Evolutionary conservation across 2,888 invertebrate genomes (phyloP), one percentile per base, ranked within the genome.

Genomic region (Chloroclystis v-ata): DNA sequence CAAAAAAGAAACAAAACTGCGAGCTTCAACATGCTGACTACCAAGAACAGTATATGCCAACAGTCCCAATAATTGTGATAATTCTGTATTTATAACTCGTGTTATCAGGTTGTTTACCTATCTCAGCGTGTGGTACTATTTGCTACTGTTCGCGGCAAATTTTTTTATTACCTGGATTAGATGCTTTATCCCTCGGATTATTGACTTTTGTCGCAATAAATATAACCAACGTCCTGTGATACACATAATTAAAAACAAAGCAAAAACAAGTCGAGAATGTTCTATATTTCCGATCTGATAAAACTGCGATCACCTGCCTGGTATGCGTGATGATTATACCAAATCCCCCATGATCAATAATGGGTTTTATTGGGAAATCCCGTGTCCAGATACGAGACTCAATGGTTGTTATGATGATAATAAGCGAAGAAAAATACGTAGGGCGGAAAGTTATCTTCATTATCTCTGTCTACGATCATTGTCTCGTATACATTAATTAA

Each of bases 21-120:
- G 6, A 46, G 14, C 40, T 41, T 49, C 11, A 53, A 33, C 53
- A 43, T 35, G 35, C 16, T 35, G 24, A 35, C 20, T 10, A 35
- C 33, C 28, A 2, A 13, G 35, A 25, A 30, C 12, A 47, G 28
- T 43, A 29, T 33, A 33, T 39, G 24, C 16, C 14, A 6, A 45
- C 41, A 45, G 33, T 28, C 11, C 35, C 12, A 25, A 8, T 5
- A n/a, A 14, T 7, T 10, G 3, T 24, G 0, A 9, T 14, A 1
- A 10, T 13, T 20, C 13, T 11, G n/a, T 46, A 49, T 49, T 35
- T 49, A 50, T 50, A 49, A 46, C 29, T 13, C 35, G 9, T 9
- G 14, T 46, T 50, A 50, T 50, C 49, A 11, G 14, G 4, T 13
- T 25, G 24, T 42, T 14, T 14, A 33, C 32, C 16, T 14, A 32